phyloP scores from a whole-genome alignment of 2,797 vertebrate genomes.

The Oryzias dopingdopingensis region DNA sequence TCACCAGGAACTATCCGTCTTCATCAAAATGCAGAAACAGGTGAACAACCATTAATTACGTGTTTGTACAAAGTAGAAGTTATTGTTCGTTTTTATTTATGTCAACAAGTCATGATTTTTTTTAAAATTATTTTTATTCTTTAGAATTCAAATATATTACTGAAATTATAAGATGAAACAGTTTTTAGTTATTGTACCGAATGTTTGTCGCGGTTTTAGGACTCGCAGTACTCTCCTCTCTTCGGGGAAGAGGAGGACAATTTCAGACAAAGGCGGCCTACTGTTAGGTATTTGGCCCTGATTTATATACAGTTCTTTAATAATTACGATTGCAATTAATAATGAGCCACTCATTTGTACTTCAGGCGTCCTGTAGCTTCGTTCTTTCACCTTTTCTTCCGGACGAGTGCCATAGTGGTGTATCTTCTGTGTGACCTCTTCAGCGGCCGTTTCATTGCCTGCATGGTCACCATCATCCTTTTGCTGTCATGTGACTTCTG shows the following conservation, averaged over 20 bases:
- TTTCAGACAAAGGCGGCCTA: constrained; percentile 66
- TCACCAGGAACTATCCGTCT: constrained; percentile 69
- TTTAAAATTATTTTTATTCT: neutral
- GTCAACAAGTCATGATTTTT: neutral
- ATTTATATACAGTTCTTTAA: neutral
- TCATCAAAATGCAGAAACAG: constrained; percentile 51
- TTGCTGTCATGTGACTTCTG: constrained; percentile 96
- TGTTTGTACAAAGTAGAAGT: neutral
- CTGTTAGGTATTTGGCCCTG: constrained; percentile 75
- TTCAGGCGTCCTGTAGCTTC: constrained; percentile 88
- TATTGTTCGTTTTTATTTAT: rapidly evolving
- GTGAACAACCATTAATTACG: constrained; percentile 4
- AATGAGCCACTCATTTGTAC: constrained; percentile 6
- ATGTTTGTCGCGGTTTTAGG: constrained; percentile 61
- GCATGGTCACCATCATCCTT: constrained; percentile 93
- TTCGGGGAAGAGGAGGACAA: constrained; percentile 88
- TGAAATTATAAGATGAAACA: neutral
- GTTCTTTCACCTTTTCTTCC: constrained; percentile 95
- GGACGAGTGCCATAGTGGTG: constrained; percentile 87
- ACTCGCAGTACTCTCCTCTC: constrained; percentile 86
- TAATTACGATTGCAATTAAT: no score
- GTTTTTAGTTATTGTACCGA: neutral
- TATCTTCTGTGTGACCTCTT: constrained; percentile 88
- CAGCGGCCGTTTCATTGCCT: constrained; percentile 87
- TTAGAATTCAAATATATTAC: neutral